A percentile compares a stretch with the other conserved stretches of the same genome.
phyloP scores from a whole-genome alignment of 2,113 vertebrate genomes.

The Oreochromis niloticus region DNA sequence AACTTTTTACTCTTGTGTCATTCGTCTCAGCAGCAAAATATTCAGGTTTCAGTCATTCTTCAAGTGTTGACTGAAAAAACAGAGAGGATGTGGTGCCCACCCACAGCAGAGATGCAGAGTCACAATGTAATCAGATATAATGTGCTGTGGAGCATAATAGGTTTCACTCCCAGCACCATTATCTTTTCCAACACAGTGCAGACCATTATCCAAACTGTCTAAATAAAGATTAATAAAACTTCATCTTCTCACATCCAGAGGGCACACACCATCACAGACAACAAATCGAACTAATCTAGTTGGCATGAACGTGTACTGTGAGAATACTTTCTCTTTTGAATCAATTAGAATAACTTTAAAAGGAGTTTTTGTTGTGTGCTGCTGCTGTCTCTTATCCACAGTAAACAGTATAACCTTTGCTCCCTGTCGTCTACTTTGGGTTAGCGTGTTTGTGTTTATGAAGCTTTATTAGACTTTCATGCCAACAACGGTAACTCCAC shows the following conservation, averaged over 20 bases:
- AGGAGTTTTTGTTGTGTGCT: neutral
- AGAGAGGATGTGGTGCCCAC: neutral
- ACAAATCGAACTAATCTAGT: neutral
- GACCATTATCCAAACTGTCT: neutral
- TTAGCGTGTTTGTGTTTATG: neutral
- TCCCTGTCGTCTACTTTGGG: neutral
- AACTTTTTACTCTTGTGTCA: neutral
- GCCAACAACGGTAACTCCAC: neutral
- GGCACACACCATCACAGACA: neutral
- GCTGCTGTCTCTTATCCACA: neutral
- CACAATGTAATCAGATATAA: neutral
- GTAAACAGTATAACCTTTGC: neutral
- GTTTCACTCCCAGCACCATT: neutral
- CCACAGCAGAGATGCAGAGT: neutral
- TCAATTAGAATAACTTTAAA: neutral
- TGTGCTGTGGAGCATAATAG: neutral
- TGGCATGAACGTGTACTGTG: neutral
- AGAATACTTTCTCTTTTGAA: neutral
- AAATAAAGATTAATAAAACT: neutral
- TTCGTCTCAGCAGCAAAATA: neutral
- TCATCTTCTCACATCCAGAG: neutral
- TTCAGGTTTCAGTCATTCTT: neutral
- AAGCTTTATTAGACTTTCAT: neutral
- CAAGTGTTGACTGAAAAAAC: neutral
- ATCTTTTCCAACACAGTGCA: neutral